Base-by-base conservation (phyloP, 2,797 vertebrate species). In the Gila robusta region DNA sequence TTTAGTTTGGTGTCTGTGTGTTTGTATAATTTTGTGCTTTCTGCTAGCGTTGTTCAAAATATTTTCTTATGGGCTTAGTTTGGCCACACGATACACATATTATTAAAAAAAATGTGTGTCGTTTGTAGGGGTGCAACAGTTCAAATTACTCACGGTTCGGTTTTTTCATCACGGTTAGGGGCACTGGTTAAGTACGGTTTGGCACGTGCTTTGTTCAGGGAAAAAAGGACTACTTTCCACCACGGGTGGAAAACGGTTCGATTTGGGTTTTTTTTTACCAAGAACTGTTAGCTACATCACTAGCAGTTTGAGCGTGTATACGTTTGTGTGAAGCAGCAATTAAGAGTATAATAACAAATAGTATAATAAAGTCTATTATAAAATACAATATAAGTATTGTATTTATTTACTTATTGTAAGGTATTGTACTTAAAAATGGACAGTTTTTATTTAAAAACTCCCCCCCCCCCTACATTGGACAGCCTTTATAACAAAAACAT, bases 401-500 rank as follows among this genome's bases (percentile, higher is more conserved):
- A 5, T 16, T 16, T 49, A 16, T 16, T 16, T 16, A 16, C 5
- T 47, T 49, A 49, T 49, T 41, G 4, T 26, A 5, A 71, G 35
- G 16, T 6, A 32, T 16, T 64, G 12, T 35, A 69, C 11, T 12
- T 70, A 49, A 72, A 66, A 62, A 5, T 26, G 1, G n/a, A 6
- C 26, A 69, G 5, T 86, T 83, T 12, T 23, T 76, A 19, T 52
- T 2, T 19, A 14, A 5, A 47, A 47, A 16, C 35, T 35, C 5
- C 4, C 26, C n/a, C 5, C 26, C n/a, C n/a, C 54, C 17, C 37
- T 69, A 77, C 35, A 35, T 67, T 83, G 32, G 82, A 72, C 49
- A 59, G 37, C 59, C 16, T n/a, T 83, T 79, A n/a, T 41, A 49
- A 81, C 2, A 44, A 80, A 77, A 67, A 59, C 26, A 56, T 16